Conservation (phyloP, 2,113 vertebrate genomes). For the Ciconia stormi region DNA sequence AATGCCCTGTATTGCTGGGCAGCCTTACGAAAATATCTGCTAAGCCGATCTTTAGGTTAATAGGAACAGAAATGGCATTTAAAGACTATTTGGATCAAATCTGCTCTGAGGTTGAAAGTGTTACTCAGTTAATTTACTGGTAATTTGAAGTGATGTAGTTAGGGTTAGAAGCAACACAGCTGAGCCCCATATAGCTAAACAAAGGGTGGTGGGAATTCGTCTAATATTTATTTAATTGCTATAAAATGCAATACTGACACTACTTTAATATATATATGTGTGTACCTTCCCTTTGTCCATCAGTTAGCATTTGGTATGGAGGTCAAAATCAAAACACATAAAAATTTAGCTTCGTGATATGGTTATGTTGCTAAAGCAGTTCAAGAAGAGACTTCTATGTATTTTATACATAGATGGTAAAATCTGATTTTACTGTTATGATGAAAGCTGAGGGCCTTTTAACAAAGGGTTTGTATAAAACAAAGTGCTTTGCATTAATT, state of each 20-base stretch:
- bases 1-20: conserved; percentile 93
- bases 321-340: background rate
- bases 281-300: conserved; percentile 48
- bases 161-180: conserved; percentile 86
- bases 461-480: background rate
- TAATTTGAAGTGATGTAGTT: conserved; percentile 99
- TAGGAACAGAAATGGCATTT: conserved; percentile 99
- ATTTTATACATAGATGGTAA: background rate
- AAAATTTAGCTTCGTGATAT: background rate
- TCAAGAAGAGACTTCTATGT: background rate
- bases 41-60: conserved; percentile 99
- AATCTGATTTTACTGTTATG: conserved; percentile 19
- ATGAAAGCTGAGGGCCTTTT: background rate
- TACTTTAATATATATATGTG: conserved; percentile 38
- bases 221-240: conserved; percentile 75
- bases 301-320: conserved; percentile 22
- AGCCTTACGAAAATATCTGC: conserved; percentile 98
- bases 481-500: background rate
- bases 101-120: conserved; percentile 96
- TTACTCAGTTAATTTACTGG: conserved; percentile 99
- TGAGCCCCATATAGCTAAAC: conserved; percentile 81
- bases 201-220: conserved; percentile 69
- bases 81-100: conserved; percentile 99
- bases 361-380: background rate
- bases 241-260: conserved; percentile 48